phyloP scores from a whole-genome alignment of 2,797 vertebrate species.

The Oreochromis mossambicus region DNA sequence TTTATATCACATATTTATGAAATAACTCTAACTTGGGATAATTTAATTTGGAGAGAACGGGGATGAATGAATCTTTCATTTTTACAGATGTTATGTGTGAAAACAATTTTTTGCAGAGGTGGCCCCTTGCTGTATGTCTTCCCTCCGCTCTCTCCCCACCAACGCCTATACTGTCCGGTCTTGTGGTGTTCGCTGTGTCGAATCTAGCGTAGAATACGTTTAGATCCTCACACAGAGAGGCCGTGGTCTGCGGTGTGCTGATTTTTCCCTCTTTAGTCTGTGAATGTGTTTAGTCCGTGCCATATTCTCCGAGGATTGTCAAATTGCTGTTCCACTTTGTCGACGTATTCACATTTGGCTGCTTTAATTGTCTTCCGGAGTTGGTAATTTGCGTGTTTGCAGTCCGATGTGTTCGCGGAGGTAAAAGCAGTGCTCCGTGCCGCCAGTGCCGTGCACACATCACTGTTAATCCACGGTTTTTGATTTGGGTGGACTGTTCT shows the following conservation, averaged over 20 bases:
- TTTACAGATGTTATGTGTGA: not conserved
- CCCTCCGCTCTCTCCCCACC: not conserved
- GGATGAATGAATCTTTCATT: not conserved
- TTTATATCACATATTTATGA: not conserved
- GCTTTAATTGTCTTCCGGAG: not conserved
- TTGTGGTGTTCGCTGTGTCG: not conserved
- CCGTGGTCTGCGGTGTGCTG: not conserved
- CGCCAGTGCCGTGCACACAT: not conserved
- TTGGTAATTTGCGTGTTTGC: not conserved
- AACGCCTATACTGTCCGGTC: accelerated
- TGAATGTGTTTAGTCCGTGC: not conserved
- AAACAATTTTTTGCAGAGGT: not conserved
- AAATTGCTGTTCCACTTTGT: not conserved
- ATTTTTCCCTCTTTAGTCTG: not conserved
- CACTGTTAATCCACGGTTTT: not conserved
- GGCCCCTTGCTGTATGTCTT: not conserved
- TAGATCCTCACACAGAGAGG: not conserved
- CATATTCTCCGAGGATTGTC: not conserved
- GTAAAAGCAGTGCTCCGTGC: not conserved
- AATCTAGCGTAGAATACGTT: not conserved
- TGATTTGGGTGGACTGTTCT: not conserved
- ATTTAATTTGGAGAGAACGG: not conserved
- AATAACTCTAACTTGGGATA: not conserved
- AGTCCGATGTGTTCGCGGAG: not conserved
- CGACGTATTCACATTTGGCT: not conserved